Evolutionary conservation across 1,140 invertebrate species (phyloP).

Genomic region (Aplysia californica): DNA sequence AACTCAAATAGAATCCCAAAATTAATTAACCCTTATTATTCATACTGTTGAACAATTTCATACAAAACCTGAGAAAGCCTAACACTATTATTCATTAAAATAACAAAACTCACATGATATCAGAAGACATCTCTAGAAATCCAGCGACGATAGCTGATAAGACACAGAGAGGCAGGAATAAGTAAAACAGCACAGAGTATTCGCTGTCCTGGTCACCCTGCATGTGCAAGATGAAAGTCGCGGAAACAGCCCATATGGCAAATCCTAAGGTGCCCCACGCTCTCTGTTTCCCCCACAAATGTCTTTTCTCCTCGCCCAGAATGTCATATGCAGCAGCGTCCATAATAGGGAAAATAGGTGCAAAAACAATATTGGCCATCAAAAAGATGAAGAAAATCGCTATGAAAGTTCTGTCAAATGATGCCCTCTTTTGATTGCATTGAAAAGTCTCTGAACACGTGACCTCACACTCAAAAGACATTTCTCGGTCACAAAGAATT

Average conservation of each 20-base stretch:
- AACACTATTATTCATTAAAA: no score
- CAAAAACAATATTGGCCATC: conserved; percentile 30
- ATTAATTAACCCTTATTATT: no score
- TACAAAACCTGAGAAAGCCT: no score
- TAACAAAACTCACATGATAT: conserved; percentile 37
- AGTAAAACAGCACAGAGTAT: conserved; percentile 50
- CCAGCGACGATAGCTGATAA: conserved; percentile 38
- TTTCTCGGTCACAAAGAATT: conserved; percentile 47
- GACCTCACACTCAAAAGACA: conserved; percentile 40
- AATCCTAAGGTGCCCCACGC: conserved; percentile 35
- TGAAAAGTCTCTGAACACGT: conserved; percentile 33
- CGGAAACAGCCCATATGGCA: conserved; percentile 43
- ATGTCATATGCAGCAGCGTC: conserved; percentile 33
- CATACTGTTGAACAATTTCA: no score
- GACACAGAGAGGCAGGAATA: conserved; percentile 45
- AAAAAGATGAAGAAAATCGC: conserved; percentile 30
- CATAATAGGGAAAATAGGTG: conserved; percentile 28
- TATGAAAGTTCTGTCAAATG: conserved; percentile 32
- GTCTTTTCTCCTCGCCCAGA: conserved; percentile 23
- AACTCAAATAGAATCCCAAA: no score
- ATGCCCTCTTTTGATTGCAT: not conserved
- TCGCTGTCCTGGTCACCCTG: no score
- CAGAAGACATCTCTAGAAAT: conserved; percentile 39
- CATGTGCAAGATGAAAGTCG: conserved; percentile 55
- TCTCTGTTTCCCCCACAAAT: conserved; percentile 33